Percentiles rank a stretch among this genome's conserved stretches.
These are phyloP conservation scores for Brachynemurus nebulosus DNA, from an alignment of 2,888 invertebrate species.

Conservation along the genomic window DNA sequence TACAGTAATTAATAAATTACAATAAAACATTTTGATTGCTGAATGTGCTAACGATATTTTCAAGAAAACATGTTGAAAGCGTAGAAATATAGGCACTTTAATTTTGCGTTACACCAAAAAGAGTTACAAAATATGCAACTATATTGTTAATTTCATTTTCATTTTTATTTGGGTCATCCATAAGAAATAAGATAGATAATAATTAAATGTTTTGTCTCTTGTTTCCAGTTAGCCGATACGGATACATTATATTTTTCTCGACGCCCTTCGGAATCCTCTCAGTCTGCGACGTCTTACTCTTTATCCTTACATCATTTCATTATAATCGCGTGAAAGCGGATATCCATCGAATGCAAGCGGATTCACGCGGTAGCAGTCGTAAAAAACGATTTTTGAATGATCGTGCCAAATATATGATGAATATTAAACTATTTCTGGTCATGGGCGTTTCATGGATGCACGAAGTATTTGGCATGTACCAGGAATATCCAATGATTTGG, in stretches of 20 bases:
- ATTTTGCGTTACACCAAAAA: too few relatives aligned
- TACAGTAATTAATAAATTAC: too few relatives aligned
- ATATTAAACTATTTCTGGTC: slow-evolving; percentile 59
- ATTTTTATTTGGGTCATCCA: neutral
- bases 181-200: neutral
- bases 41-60: too few relatives aligned
- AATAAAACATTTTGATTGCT: too few relatives aligned
- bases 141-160: too few relatives aligned
- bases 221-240: neutral
- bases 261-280: slow-evolving; percentile 49
- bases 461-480: slow-evolving; percentile 46
- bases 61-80: too few relatives aligned
- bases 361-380: slow-evolving; percentile 41
- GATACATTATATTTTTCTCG: slow-evolving; percentile 42
- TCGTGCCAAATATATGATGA: slow-evolving; percentile 55
- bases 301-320: slow-evolving; percentile 51
- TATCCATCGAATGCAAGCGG: slow-evolving; percentile 52
- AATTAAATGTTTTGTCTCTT: neutral
- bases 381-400: slow-evolving; percentile 47
- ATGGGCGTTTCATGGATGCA: slow-evolving; percentile 67
- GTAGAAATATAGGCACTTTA: too few relatives aligned
- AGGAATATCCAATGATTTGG: slow-evolving; percentile 37
- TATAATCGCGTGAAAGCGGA: slow-evolving; percentile 62
- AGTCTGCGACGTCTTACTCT: slow-evolving; percentile 49
- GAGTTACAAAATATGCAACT: too few relatives aligned